A percentile compares a stretch with the other conserved stretches of the same genome.
phyloP scores from a whole-genome alignment of 2,888 invertebrate genomes.

The Holacanthella duospinosa region DNA sequence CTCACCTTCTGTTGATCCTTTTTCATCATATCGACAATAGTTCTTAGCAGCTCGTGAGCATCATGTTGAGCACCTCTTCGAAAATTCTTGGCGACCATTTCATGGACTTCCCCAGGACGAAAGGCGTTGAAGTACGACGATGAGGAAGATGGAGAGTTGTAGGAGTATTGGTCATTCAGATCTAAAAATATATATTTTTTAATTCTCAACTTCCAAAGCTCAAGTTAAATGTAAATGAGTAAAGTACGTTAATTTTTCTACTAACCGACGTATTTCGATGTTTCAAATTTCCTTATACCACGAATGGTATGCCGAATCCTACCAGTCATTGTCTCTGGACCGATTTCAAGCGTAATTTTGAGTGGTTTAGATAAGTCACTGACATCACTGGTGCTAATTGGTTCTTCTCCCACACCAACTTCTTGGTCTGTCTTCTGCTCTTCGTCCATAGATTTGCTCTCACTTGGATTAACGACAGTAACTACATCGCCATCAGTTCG shows the following conservation, averaged over 20 bases:
- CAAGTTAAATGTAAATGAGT: no score
- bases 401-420: background rate
- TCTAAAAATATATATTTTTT: no score
- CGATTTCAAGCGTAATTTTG: slow-evolving; percentile 22
- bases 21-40: slow-evolving; percentile 36
- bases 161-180: no score
- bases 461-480: background rate
- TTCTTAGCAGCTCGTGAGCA: slow-evolving; percentile 80
- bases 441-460: background rate
- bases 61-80: slow-evolving; percentile 93
- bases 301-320: slow-evolving; percentile 22
- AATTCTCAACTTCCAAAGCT: no score
- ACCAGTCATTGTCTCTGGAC: slow-evolving; percentile 32
- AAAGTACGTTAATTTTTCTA: background rate
- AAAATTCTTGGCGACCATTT: slow-evolving; percentile 49
- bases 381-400: background rate
- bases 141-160: no score
- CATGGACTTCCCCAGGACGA: slow-evolving; percentile 29
- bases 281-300: background rate
- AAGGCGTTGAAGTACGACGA: slow-evolving; percentile 7
- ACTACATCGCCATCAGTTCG: background rate
- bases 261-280: background rate
- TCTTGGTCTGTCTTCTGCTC: background rate
- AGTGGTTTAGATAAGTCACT: slow-evolving; percentile 1
- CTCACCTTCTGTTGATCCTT: slow-evolving; percentile 36